Evolutionary conservation across 2,888 invertebrate genomes (phyloP).

Genomic region (Furcula furcula): DNA sequence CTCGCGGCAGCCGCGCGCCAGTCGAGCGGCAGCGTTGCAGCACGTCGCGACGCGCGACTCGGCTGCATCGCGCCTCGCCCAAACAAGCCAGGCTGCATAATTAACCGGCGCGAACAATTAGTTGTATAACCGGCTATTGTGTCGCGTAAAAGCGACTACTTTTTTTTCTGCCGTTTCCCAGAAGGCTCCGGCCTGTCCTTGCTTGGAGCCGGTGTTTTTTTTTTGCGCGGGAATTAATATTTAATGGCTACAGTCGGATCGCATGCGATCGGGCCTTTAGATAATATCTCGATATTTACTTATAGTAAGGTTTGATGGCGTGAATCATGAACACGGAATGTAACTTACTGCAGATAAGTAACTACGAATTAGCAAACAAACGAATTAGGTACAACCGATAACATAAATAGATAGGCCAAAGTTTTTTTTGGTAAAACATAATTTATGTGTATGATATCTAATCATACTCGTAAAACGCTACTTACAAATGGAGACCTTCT

Average conservation of each 20-base stretch:
- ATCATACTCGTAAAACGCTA: too few species aligned
- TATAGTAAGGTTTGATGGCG: constrained; percentile 34
- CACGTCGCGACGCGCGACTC: constrained; percentile 25
- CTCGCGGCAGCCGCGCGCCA: constrained; percentile 8
- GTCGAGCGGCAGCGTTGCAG: constrained; percentile 17
- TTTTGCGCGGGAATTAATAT: constrained; percentile 67
- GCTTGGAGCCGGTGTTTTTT: constrained; percentile 42
- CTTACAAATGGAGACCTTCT: too few species aligned
- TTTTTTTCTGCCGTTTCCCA: constrained; percentile 62
- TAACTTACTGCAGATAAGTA: too few species aligned
- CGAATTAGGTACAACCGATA: too few species aligned
- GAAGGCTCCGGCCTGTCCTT: constrained; percentile 58
- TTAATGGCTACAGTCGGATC: constrained; percentile 62
- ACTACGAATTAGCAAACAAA: too few species aligned
- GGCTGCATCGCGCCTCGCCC: too few species aligned
- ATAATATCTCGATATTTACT: constrained; percentile 54
- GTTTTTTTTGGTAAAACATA: too few species aligned
- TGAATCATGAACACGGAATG: too few species aligned
- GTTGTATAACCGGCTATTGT: constrained; percentile 72
- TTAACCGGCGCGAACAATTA: constrained; percentile 72
- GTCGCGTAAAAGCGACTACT: constrained; percentile 57
- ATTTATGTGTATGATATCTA: too few species aligned
- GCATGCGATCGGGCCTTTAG: constrained; percentile 56
- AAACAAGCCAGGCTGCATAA: constrained; percentile 65
- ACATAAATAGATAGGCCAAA: too few species aligned